Evolutionary conservation across 2,888 invertebrate species (phyloP), one percentile per base, ranked within the genome.

Genomic region (Phoronis australis): DNA sequence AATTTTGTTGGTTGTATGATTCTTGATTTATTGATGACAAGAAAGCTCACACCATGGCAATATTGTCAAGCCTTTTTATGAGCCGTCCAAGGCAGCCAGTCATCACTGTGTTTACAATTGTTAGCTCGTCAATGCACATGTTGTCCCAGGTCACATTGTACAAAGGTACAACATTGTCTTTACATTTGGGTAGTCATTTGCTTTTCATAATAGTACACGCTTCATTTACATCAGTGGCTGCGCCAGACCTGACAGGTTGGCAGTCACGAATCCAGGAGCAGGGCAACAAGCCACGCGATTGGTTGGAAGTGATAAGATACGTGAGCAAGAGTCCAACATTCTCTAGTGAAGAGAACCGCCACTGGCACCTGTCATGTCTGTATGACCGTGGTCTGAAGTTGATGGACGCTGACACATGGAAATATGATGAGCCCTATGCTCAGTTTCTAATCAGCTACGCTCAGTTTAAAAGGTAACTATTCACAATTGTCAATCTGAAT

Each of bases 201-300:
- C n/a, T n/a, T n/a, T n/a, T n/a, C n/a, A n/a, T n/a, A n/a, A n/a
- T n/a, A n/a, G n/a, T n/a, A n/a, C n/a, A n/a, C n/a, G n/a, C n/a
- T n/a, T n/a, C n/a, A n/a, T n/a, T n/a, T n/a, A n/a, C n/a, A n/a
- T n/a, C n/a, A n/a, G n/a, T n/a, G n/a, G n/a, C n/a, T n/a, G 26
- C 44, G 44, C 6, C 39, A 57, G 58, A 56, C 47, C 55, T 51
- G 23, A 57, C 52, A 45, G 51, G 51, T 24, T 58, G 57, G 55
- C 44, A 59, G 38, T 54, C 55, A 27, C 45, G 48, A 9, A 61
- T 66, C 15, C 55, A 57, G 21, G 51, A 48, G 20, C 55, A 59
- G 22, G 65, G 67, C 1, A 68, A 70, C 50, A 51, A 45, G n/a
- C 63, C 66, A 3, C 61, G 60, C 39, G 65, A 65, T 25, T 66